phyloP scores from a whole-genome alignment of 2,113 vertebrate species.

The Vulpes ferrilata region DNA sequence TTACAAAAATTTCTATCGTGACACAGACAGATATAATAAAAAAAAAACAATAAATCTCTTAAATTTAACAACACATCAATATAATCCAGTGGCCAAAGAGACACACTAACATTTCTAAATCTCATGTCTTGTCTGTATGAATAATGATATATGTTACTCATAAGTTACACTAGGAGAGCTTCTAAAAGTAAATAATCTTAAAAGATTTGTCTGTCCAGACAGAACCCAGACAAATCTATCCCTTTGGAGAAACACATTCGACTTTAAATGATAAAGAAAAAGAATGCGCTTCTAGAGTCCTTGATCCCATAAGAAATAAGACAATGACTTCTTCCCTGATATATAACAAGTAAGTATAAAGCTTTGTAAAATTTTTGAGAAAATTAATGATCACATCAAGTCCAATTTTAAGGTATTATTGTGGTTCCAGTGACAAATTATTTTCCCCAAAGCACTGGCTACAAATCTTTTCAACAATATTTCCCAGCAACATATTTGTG shows the following conservation, averaged over 20 bases:
- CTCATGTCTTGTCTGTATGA: neutral
- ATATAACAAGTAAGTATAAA: neutral
- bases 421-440: neutral
- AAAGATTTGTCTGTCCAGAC: conserved; percentile 54
- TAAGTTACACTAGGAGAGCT: neutral
- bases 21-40: conserved; percentile 13
- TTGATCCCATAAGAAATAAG: conserved; percentile 34
- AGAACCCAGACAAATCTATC: conserved; percentile 55
- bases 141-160: neutral
- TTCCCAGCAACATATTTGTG: neutral
- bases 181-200: conserved; percentile 55
- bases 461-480: neutral
- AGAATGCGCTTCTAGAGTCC: neutral
- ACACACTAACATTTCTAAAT: conserved; percentile 34
- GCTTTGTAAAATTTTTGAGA: conserved; percentile 20
- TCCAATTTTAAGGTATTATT: conserved; percentile 10
- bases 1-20: conserved; percentile 34
- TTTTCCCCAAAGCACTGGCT: conserved; percentile 26
- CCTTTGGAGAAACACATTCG: neutral
- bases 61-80: neutral
- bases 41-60: neutral
- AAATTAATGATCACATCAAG: conserved; percentile 33
- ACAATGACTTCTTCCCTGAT: conserved; percentile 20
- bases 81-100: conserved; percentile 28
- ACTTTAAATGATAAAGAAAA: conserved; percentile 53